A percentile compares a stretch with the other conserved stretches of the same genome.
These are phyloP conservation scores for Tyrophagus putrescentiae DNA, from an alignment of 1,140 invertebrate genomes.

Conservation along the genomic window DNA sequence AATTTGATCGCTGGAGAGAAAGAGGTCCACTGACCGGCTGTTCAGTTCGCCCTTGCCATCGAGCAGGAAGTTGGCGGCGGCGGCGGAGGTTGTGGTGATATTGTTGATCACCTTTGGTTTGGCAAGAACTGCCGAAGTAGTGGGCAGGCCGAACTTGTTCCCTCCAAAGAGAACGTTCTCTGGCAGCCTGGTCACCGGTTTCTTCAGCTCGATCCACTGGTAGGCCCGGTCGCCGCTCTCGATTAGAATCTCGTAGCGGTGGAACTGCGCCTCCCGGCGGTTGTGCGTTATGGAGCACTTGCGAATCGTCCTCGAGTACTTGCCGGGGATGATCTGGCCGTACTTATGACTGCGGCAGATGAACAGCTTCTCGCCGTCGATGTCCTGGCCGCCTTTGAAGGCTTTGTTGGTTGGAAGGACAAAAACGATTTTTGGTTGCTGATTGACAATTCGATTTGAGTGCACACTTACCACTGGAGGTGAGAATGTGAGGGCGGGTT, in stretches of 20 bases:
- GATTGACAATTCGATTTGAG: background rate
- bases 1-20: background rate
- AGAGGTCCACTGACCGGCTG: background rate
- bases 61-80: background rate
- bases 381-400: constrained; percentile 10
- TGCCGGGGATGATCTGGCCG: constrained; percentile 15
- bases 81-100: background rate
- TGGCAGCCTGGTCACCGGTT: background rate
- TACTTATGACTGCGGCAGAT: constrained; percentile 5
- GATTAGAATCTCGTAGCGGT: constrained; percentile 4
- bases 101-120: background rate
- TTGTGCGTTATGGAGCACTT: constrained; percentile 6
- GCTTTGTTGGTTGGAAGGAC: background rate
- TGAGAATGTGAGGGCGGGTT: background rate
- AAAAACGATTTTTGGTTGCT: background rate
- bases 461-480: background rate
- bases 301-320: background rate
- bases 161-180: constrained; percentile 10
- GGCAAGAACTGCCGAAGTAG: background rate
- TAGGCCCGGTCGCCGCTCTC: background rate
- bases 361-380: constrained; percentile 12
- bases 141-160: background rate
- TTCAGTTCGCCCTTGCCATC: background rate
- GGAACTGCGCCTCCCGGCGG: background rate
- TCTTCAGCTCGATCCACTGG: constrained; percentile 6